phyloP scores from a whole-genome alignment of 2,797 vertebrate species.

The Arctocebus calabarensis region DNA sequence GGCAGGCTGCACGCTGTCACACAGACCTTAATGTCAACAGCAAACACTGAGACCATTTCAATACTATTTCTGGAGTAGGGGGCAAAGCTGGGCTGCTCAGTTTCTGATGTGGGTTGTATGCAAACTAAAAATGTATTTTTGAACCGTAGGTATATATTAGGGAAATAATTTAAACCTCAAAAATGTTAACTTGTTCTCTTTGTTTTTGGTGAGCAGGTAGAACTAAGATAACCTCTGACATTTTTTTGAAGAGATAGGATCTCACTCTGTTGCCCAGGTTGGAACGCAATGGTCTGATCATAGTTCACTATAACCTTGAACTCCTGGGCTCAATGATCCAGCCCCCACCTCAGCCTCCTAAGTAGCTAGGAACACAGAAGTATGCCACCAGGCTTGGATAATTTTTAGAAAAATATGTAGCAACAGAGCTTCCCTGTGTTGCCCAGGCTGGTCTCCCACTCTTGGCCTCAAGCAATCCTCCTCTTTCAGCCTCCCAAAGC shows the following conservation, averaged over 20 bases:
- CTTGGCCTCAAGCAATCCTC: not conserved
- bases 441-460: not conserved
- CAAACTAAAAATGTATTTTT: not conserved
- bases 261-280: not conserved
- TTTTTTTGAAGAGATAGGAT: not conserved
- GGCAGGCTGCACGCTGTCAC: not conserved
- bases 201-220: not conserved
- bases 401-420: not conserved
- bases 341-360: not conserved
- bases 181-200: not conserved
- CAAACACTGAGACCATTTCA: not conserved
- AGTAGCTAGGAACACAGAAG: not conserved
- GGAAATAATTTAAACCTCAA: conserved; percentile 9
- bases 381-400: not conserved
- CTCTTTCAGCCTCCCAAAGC: not conserved
- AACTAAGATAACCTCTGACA: not conserved
- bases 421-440: not conserved
- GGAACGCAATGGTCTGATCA: not conserved
- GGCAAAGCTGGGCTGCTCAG: not conserved
- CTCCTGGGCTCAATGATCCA: not conserved
- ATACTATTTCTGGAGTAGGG: too few relatives aligned
- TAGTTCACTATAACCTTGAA: not conserved
- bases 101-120: not conserved
- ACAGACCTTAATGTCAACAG: not conserved
- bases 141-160: not conserved